A percentile compares a stretch with the other conserved stretches of the same genome.
Conservation (phyloP, 2,113 vertebrate species). For the Bos taurus region ARS-UCD2.0 NC_037344.1:26903001-26903500, state of each 20-base stretch:
- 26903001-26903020: not conserved
- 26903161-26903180: not conserved
- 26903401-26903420: not conserved
- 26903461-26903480: not conserved
- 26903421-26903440: not conserved
- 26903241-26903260: not conserved
- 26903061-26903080: not conserved
- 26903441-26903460: not conserved
- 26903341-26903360: not conserved
- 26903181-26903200: not conserved
- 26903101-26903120: not conserved
- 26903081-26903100: not conserved
- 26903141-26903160: not conserved
- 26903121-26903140: not conserved
- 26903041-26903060: not conserved
- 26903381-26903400: not conserved
- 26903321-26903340: not conserved
- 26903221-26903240: not conserved
- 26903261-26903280: not conserved
- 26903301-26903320: not conserved
- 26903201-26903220: not conserved
- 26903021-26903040: not conserved
- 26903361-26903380: not conserved
- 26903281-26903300: not conserved
- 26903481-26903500: not conserved